Conservation (phyloP, 2,113 vertebrate genomes). For the Climacteris rufus region DNA sequence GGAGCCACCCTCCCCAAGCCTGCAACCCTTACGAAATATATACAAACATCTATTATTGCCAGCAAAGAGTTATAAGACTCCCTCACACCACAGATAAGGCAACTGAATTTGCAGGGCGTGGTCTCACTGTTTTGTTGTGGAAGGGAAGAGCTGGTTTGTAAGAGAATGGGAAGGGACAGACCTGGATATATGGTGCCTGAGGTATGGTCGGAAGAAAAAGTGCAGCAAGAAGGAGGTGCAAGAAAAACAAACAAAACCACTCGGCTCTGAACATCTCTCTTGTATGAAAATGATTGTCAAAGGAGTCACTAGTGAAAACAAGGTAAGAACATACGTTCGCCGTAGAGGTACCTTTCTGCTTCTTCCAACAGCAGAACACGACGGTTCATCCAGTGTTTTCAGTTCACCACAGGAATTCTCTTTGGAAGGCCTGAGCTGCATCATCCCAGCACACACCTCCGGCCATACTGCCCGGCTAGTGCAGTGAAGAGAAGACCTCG, state of each 20-base stretch:
- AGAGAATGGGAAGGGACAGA: neutral
- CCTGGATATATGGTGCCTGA: constrained; percentile 25
- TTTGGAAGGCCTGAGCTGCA: constrained; percentile 17
- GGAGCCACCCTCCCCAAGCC: neutral
- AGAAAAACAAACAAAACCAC: neutral
- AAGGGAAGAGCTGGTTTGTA: neutral
- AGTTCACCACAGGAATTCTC: constrained; percentile 12
- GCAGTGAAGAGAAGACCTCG: neutral
- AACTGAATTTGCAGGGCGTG: neutral
- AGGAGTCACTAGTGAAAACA: constrained; percentile 51
- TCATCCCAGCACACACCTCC: neutral
- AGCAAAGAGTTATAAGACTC: neutral
- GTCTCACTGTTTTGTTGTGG: neutral
- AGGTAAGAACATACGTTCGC: constrained; percentile 43
- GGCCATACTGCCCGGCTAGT: neutral
- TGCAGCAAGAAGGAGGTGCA: constrained; percentile 27
- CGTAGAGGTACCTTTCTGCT: constrained; percentile 46
- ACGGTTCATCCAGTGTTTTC: constrained; percentile 12
- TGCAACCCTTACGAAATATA: neutral
- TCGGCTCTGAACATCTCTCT: constrained; percentile 12
- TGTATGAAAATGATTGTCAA: constrained; percentile 38
- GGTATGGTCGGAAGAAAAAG: constrained; percentile 53
- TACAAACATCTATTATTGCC: neutral
- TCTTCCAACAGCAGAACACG: neutral
- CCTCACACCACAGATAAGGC: neutral